These are phyloP conservation scores for Rhopilema esculentum DNA, from an alignment of 30 jellyfish, hydroid and myxozoan genomes.

Conservation along the genomic window DNA sequence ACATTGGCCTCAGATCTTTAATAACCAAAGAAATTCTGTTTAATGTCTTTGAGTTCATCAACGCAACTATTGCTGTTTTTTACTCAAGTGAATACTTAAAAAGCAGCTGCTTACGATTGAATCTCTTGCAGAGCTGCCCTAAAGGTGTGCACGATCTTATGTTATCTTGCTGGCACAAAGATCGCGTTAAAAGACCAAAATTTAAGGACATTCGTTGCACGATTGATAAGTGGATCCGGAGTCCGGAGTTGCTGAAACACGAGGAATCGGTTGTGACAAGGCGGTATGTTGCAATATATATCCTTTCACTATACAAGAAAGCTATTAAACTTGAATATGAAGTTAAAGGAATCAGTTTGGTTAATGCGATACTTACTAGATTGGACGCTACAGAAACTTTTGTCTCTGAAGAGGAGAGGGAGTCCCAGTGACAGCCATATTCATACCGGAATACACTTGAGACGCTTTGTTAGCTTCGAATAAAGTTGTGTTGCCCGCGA, in stretches of 20 bases:
- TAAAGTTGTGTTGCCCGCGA: too few species aligned
- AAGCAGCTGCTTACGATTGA: not conserved
- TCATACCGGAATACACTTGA: too few species aligned
- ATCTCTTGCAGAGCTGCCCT: slow-evolving; percentile 82
- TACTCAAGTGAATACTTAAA: not conserved
- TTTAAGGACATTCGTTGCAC: slow-evolving; percentile 66
- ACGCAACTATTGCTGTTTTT: not conserved
- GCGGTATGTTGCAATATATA: slow-evolving; percentile 31
- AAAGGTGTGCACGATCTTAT: slow-evolving; percentile 90
- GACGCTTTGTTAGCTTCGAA: too few species aligned
- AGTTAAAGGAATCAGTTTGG: too few species aligned
- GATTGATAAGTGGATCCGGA: slow-evolving; percentile 88
- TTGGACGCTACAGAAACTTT: too few species aligned
- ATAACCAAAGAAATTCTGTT: too few species aligned
- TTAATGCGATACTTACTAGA: too few species aligned
- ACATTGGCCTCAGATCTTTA: too few species aligned
- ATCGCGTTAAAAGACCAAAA: slow-evolving; percentile 89
- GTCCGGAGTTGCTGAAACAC: slow-evolving; percentile 77
- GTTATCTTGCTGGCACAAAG: slow-evolving; percentile 95
- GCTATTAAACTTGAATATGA: not conserved
- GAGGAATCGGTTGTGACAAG: slow-evolving; percentile 83
- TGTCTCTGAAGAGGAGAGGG: too few species aligned
- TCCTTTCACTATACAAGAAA: not conserved
- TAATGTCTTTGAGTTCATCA: too few species aligned
- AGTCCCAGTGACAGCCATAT: too few species aligned